Base-by-base conservation (phyloP, 2,888 invertebrate species). In the Scaptomyza polygonia region DNA sequence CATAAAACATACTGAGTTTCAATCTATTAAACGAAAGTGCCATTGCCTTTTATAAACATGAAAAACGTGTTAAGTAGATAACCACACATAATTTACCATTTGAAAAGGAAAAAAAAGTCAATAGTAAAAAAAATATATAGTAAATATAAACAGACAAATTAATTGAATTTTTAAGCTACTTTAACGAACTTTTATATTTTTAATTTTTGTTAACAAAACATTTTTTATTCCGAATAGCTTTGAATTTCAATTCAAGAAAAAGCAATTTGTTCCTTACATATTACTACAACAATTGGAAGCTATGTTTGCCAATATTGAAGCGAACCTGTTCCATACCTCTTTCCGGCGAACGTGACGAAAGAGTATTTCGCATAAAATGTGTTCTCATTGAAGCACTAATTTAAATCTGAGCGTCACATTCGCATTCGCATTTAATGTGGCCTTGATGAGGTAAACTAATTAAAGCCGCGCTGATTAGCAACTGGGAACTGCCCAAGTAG, bases 381-480 rank as follows among this genome's bases (percentile, higher is more conserved):
- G 42, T 66, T 25, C 58, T 55, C 43, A 21, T 67, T 32, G 44
- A 52, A 39, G 27, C 48, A 30, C 51, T 21, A 52, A 51, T 42
- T 74, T 67, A 69, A 74, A 55, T 71, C 62, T 68, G 54, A 64
- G 58, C 48, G 25, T 32, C 67, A 32, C 45, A 56, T 27, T 71
- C 54, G 12, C 48, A 55, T 43, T 55, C 43, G 47, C 51, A 53
- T 58, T 74, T 74, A 72, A 77, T 86, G 72, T 71, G 89, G 72
- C 89, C 87, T 87, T 89, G 88, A 84, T 86, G 82, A 77, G 78
- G 81, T 80, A 72, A 62, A 72, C 85, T 86, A 84, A 86, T 84
- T 84, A 84, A 72, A 72, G 67, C 73, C 69, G 71, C 72, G 80
- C 81, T 88, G 88, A 88, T 86, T 87, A 83, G 82, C 85, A 57